A percentile compares a stretch with the other conserved stretches of the same genome.
phyloP scores from a whole-genome alignment of 2,113 vertebrate species.

The Brachyhypopomus gauderio region DNA sequence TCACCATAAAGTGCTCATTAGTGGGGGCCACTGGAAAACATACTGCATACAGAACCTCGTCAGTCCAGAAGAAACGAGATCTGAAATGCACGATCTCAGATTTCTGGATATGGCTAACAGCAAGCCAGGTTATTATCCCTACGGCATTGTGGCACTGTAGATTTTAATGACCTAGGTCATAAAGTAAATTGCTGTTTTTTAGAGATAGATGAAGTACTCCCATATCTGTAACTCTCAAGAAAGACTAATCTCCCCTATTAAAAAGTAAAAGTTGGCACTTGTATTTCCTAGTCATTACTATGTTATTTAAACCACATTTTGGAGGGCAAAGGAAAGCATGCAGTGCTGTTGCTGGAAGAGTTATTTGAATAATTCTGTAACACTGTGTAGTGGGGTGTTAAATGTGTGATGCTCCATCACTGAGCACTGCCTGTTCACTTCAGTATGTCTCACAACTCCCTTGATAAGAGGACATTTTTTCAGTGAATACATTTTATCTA shows the following conservation, averaged over 20 bases:
- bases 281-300: slow-evolving; percentile 21
- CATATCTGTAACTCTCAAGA: slow-evolving; percentile 2
- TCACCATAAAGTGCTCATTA: slow-evolving; percentile 31
- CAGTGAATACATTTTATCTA: slow-evolving; percentile 16
- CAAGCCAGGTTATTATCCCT: background rate
- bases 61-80: no score
- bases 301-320: slow-evolving; percentile 18
- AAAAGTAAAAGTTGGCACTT: slow-evolving; percentile 9
- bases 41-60: background rate
- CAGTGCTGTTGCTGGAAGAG: slow-evolving; percentile 7
- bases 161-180: background rate
- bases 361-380: slow-evolving; percentile 24
- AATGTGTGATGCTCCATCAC: slow-evolving; percentile 25
- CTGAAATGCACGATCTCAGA: no score
- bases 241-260: background rate
- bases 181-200: no score
- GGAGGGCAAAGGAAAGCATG: background rate
- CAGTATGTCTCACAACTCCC: slow-evolving; percentile 3
- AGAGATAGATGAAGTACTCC: background rate
- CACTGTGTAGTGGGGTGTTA: slow-evolving; percentile 28
- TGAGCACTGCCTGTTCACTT: slow-evolving; percentile 23
- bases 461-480: background rate
- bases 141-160: no score
- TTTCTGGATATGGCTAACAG: no score
- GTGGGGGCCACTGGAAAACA: slow-evolving; percentile 4